Base-by-base conservation (phyloP, 2,888 invertebrate species). In the Cryptocephalus moraei region DNA sequence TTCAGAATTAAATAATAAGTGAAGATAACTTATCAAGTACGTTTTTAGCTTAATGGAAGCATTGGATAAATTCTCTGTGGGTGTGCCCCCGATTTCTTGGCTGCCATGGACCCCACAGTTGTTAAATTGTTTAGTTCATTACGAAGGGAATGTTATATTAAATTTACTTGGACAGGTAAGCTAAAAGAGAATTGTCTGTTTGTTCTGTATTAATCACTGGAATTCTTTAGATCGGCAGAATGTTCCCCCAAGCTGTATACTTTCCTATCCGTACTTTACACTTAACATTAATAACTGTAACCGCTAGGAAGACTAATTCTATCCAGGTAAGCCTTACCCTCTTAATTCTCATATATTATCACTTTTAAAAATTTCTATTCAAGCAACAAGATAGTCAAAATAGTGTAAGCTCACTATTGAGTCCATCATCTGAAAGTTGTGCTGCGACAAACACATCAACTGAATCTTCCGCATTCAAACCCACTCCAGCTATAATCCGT, bases 171-270 rank as follows among this genome's bases (percentile, higher is more conserved):
- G 88, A 61, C 92, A 90, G 73, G 86, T 84, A 60, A 73, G 74
- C 6, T 6, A 22, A 22, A 6, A 22, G 2, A n/a, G 22, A 6
- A 22, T 22, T 22, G 6, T 22, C 22, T 22, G 6, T 22, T 22
- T 4, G 6, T 4, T 22, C 22, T 22, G 6, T 6, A 22, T 22
- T 22, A 4, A 22, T 22, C 22, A 22, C n/a, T 22, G 22, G 22
- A 22, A 22, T 32, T 33, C 55, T 56, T 9, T 58, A 87, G 80
- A 91, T 95, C 49, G 95, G 94, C 1, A 77, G 93, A 48, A 82
- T 93, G 73, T 96, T 89, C 65, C 95, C 96, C 0, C 96, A 96
- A 74, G 96, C 96, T 0, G 94, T 97, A 1, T 96, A 95, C 71
- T 95, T 96, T 72, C 95, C 95, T 0, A 92, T 95, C 53, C 77